phyloP scores from a whole-genome alignment of 1,140 invertebrate genomes.

The Hermetia illucens region DNA sequence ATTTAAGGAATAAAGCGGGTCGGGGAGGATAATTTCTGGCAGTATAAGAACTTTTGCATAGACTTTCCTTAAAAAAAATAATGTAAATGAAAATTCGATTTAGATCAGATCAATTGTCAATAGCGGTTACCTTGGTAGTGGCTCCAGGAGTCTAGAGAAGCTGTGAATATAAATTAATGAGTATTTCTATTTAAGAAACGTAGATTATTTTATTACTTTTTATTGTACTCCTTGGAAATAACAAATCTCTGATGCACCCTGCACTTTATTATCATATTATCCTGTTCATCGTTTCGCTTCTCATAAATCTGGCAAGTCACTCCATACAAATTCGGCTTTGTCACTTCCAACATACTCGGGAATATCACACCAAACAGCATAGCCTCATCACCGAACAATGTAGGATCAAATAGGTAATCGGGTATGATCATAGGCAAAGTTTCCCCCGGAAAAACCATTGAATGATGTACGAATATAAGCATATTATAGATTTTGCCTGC shows the following conservation, averaged over 20 bases:
- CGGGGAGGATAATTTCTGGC: conserved; percentile 41
- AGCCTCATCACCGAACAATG: conserved; percentile 7
- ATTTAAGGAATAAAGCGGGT: conserved; percentile 33
- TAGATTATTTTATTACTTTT: conserved; percentile 2
- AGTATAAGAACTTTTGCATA: conserved; percentile 46
- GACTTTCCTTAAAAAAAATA: conserved; percentile 21
- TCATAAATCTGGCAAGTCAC: conserved; percentile 30
- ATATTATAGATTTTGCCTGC: conserved; percentile 30
- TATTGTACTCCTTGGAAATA: conserved; percentile 13
- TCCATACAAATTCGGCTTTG: conserved; percentile 14
- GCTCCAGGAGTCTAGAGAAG: neutral
- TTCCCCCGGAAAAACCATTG: conserved; percentile 56
- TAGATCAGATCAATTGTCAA: no score
- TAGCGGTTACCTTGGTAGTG: neutral
- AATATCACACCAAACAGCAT: conserved; percentile 24
- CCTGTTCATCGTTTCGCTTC: conserved; percentile 15
- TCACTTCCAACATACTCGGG: conserved; percentile 14
- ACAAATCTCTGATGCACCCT: conserved; percentile 23
- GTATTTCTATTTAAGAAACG: neutral
- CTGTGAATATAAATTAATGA: no score
- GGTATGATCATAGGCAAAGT: conserved; percentile 53
- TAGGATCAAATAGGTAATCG: conserved; percentile 18
- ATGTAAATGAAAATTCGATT: no score
- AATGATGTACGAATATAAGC: conserved; percentile 42
- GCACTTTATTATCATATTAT: conserved; percentile 20